Evolutionary conservation across 53 echinoderm and acorn worm species (phyloP), one percentile per base, ranked within the genome.

Genomic region (Zoroaster sp.): DNA sequence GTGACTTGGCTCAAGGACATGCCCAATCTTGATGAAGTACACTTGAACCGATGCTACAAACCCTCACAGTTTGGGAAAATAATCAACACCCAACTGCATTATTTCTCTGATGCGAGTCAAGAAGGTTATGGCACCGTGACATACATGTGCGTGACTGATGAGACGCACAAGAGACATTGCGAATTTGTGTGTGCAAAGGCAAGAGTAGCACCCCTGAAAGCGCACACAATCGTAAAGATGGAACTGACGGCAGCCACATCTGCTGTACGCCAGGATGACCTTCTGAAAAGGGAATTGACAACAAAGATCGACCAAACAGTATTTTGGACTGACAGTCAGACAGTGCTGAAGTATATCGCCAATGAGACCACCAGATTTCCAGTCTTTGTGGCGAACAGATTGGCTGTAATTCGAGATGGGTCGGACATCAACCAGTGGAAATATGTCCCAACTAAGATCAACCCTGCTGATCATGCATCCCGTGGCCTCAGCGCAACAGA

Each of bases 91-190:
- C 89, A 94, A 49, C 21, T 94, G 35, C 94, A 94, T 81, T 80
- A 91, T 51, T 94, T 91, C 53, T n/a, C 91, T 28, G 94, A 94
- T 45, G 94, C 94, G 7, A 88, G 88, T n/a, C 75, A 91, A 36
- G 35, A 91, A 54, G 94, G 91, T 5, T 91, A 91, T 86, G 87
- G 94, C 2, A 72, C 86, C 20, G 89, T 89, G 7, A 52, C 87
- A 14, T 94, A 94, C 59, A n/a, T 92, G 20, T 45, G 91, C 33
- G 18, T 80, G 11, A 77, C 52, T 7, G 53, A 82, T 75, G 53
- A n/a, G 46, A 45, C 49, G 5, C 40, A 70, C 3, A 4, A 72
- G 4, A 70, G 75, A 2, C 80, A 91, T 25, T 77, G 89, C 53
- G 52, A 53, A 30, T 83, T 94, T 40, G 40, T 94, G 32, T 44